Percentiles rank a stretch among this genome's conserved stretches.
Conservation (phyloP, 2,797 vertebrate species). For the Psittacula derbiana region DNA sequence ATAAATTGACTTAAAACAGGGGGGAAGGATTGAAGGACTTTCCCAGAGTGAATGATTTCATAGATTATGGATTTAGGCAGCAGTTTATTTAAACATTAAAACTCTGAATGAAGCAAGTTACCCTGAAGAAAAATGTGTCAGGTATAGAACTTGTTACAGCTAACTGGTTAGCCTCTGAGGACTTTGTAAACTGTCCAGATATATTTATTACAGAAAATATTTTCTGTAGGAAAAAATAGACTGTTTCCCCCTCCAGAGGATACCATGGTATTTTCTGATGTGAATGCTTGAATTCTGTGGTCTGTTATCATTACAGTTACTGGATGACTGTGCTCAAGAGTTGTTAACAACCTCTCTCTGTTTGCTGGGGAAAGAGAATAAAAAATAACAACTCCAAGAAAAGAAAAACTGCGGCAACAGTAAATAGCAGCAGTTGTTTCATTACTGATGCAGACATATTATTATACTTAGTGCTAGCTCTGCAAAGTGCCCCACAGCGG, state of each 20-base stretch:
- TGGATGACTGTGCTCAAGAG: background rate
- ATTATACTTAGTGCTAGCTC: background rate
- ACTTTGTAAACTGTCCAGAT: constrained; percentile 80
- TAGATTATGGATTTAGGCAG: constrained; percentile 80
- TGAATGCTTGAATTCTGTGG: constrained; percentile 5
- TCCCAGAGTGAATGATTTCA: constrained; percentile 71
- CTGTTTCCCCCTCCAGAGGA: constrained; percentile 43
- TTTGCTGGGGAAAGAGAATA: background rate
- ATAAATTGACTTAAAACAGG: constrained; percentile 63
- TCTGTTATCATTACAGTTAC: constrained; percentile 31
- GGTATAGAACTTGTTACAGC: constrained; percentile 75
- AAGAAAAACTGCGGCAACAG: background rate
- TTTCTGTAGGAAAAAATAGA: constrained; percentile 68
- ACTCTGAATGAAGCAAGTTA: constrained; percentile 78
- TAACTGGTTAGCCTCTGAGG: constrained; percentile 76
- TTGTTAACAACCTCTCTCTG: background rate
- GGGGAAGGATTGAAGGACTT: constrained; percentile 71
- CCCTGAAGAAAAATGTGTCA: constrained; percentile 82
- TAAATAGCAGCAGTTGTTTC: background rate
- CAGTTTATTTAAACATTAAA: constrained; percentile 82
- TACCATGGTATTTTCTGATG: constrained; percentile 45
- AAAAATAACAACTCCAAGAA: background rate
- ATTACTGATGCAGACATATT: background rate
- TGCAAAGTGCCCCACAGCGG: background rate
- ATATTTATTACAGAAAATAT: constrained; percentile 76